Conservation (phyloP, 2,797 vertebrate species). For the Champsocephalus gunnari region DNA sequence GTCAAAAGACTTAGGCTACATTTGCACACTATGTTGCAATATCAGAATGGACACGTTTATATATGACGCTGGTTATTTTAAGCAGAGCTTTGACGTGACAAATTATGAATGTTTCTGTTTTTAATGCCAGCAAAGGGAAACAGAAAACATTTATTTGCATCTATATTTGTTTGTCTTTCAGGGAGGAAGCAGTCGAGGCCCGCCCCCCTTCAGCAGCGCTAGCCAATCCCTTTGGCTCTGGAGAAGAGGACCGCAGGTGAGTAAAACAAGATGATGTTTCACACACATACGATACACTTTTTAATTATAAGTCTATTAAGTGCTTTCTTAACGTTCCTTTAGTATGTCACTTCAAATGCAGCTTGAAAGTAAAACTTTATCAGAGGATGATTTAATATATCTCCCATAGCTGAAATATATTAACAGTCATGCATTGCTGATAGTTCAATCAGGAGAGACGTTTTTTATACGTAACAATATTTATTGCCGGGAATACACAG, state of each 20-base stretch:
- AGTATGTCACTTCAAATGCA: neutral
- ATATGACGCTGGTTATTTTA: slow-evolving; percentile 2
- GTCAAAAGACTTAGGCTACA: neutral
- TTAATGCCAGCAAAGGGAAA: neutral
- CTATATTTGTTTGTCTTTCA: slow-evolving; percentile 31
- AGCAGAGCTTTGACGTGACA: neutral
- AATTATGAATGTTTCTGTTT: neutral
- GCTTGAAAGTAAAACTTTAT: neutral
- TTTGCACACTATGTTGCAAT: neutral
- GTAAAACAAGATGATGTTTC: neutral
- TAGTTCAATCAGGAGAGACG: no score
- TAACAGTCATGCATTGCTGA: neutral
- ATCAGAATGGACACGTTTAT: neutral
- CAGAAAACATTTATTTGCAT: neutral
- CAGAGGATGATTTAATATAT: neutral
- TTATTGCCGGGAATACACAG: no score
- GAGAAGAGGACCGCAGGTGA: slow-evolving; percentile 78
- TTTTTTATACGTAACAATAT: no score
- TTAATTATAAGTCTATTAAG: neutral
- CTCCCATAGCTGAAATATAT: neutral
- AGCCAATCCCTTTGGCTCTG: slow-evolving; percentile 78
- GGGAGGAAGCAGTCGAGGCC: slow-evolving; percentile 50
- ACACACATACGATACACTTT: neutral
- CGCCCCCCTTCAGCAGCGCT: slow-evolving; percentile 23
- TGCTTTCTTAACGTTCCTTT: neutral